Percentiles rank a stretch among this genome's conserved stretches.
These are phyloP conservation scores for Polyodon spathula DNA, from an alignment of 2,113 vertebrate species.

Conservation along the genomic window DNA sequence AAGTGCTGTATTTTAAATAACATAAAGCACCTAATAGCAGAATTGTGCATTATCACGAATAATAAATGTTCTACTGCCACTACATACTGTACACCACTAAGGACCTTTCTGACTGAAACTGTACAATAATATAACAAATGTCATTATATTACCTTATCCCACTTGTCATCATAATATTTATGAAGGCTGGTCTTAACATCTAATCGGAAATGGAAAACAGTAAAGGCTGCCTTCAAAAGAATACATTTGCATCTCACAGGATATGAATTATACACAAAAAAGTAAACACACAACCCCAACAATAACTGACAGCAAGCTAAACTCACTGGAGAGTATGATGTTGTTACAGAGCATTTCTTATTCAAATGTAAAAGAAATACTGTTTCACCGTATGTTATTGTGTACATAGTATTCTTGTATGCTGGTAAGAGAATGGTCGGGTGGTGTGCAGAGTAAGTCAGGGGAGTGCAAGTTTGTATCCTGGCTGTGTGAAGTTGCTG, in stretches of 20 bases:
- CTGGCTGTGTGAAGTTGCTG: too few species aligned
- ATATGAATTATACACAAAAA: background rate
- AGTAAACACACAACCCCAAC: background rate
- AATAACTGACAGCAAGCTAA: background rate
- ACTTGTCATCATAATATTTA: background rate
- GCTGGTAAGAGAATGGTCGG: background rate
- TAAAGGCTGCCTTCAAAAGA: background rate
- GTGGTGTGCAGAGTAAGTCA: too few species aligned
- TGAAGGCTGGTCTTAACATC: background rate
- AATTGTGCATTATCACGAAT: too few species aligned
- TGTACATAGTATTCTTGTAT: background rate
- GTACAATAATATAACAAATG: too few species aligned
- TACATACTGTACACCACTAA: too few species aligned
- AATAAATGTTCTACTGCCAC: too few species aligned
- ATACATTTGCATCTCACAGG: background rate
- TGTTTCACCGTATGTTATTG: background rate
- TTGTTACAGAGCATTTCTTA: background rate
- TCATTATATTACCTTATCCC: too few species aligned
- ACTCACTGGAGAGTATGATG: background rate
- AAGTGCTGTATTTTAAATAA: too few species aligned
- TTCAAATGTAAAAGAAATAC: background rate
- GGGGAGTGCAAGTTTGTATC: too few species aligned
- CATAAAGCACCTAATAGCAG: too few species aligned
- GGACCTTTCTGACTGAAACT: too few species aligned
- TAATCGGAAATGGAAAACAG: background rate